Conservation (phyloP, 1,140 invertebrate species). For the Paralvinella palmiformis region DNA sequence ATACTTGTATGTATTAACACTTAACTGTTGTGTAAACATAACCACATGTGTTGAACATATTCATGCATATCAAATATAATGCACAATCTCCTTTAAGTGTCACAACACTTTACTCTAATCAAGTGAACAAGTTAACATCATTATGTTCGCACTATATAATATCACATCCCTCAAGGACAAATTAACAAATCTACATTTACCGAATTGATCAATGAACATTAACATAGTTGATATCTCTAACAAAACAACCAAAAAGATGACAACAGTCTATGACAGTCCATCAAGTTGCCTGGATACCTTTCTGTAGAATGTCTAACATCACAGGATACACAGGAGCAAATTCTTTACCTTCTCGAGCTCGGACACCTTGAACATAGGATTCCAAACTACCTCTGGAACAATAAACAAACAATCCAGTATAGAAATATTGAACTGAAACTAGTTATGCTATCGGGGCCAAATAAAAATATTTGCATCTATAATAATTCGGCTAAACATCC, state of each 20-base stretch:
- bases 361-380: slow-evolving; percentile 61
- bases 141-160: not conserved
- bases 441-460: too few relatives aligned
- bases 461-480: too few relatives aligned
- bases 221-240: not conserved
- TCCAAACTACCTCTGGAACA: slow-evolving; percentile 57
- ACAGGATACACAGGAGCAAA: slow-evolving; percentile 62
- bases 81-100: too few relatives aligned
- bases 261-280: not conserved
- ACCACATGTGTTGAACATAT: too few relatives aligned
- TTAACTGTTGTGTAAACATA: too few relatives aligned
- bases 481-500: too few relatives aligned
- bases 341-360: slow-evolving; percentile 54
- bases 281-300: slow-evolving; percentile 33
- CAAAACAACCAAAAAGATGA: not conserved
- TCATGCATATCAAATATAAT: too few relatives aligned
- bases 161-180: not conserved
- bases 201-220: not conserved
- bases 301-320: slow-evolving; percentile 57
- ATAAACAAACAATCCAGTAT: too few relatives aligned
- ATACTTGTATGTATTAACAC: too few relatives aligned
- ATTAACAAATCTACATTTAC: not conserved
- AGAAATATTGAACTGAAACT: too few relatives aligned
- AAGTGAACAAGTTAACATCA: not conserved
- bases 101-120: not conserved